Percentiles rank a stretch among this genome's conserved stretches.
Conservation (phyloP, 2,888 invertebrate species). For the Metopia argyrocephala region DNA sequence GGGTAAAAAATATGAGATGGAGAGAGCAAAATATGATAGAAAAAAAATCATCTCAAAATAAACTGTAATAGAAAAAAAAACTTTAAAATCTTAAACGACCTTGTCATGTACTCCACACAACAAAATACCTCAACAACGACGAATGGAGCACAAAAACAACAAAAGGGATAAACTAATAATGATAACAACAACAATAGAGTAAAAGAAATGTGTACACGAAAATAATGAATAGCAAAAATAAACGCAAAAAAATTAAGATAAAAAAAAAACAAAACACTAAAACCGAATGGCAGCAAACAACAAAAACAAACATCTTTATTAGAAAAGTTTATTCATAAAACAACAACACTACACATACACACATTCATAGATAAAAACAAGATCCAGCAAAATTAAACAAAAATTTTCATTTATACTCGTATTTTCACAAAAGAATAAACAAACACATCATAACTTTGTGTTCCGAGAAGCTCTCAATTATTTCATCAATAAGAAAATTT, state of each 20-base stretch:
- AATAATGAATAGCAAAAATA: neutral
- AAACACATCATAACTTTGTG: neutral
- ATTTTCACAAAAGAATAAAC: neutral
- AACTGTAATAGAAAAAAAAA: constrained; percentile 12
- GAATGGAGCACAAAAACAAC: constrained; percentile 2
- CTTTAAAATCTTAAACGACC: constrained; percentile 62
- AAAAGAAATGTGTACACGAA: constrained; percentile 4
- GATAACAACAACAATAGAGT: neutral
- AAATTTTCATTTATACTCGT: constrained; percentile 15
- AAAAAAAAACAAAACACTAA: too few species aligned
- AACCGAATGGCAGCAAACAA: constrained; percentile 2
- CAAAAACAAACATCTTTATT: constrained; percentile 5
- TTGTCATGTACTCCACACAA: constrained; percentile 62
- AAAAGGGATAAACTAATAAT: constrained; percentile 33
- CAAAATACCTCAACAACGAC: neutral
- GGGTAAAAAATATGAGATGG: neutral
- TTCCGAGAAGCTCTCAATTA: neutral
- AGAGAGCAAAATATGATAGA: neutral
- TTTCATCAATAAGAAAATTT: too few species aligned
- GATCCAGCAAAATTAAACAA: constrained; percentile 2
- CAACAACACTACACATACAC: neutral
- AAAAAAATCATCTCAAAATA: neutral
- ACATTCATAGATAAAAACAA: neutral
- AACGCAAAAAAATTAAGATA: neutral
- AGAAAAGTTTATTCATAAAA: constrained; percentile 19